phyloP scores from a whole-genome alignment of 2,797 vertebrate genomes.

The Chelidonichthys spinosus region DNA sequence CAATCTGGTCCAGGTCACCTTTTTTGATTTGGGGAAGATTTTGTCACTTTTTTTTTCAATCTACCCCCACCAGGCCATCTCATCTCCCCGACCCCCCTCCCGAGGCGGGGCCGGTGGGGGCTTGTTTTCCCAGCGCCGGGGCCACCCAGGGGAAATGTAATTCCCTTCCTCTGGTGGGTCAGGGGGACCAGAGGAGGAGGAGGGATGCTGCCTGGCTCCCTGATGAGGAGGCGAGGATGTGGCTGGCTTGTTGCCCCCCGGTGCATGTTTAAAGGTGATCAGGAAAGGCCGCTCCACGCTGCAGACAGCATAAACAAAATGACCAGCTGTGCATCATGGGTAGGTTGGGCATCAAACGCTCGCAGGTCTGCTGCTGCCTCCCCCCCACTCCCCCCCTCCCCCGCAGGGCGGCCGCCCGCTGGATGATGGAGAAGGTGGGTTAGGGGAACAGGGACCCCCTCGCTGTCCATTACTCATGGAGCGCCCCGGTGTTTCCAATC shows the following conservation, averaged over 20 bases:
- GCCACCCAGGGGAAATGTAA: slow-evolving; percentile 78
- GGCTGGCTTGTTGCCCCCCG: slow-evolving; percentile 46
- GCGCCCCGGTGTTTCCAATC: slow-evolving; percentile 77
- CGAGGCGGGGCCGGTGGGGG: slow-evolving; percentile 65
- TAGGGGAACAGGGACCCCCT: slow-evolving; percentile 50
- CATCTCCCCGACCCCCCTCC: slow-evolving; percentile 36
- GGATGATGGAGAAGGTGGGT: slow-evolving; percentile 56
- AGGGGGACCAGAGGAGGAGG: slow-evolving; percentile 38
- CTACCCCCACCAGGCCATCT: slow-evolving; percentile 68
- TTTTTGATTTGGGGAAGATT: slow-evolving; percentile 75
- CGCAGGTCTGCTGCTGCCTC: slow-evolving; percentile 10
- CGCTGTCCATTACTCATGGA: slow-evolving; percentile 71
- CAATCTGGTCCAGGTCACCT: slow-evolving; percentile 80
- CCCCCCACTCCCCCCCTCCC: slow-evolving; percentile 36
- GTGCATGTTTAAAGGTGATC: slow-evolving; percentile 74
- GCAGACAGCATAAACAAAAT: slow-evolving; percentile 73
- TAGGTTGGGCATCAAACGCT: slow-evolving; percentile 61
- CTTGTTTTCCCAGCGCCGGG: slow-evolving; percentile 58
- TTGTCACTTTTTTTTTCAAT: slow-evolving; percentile 76
- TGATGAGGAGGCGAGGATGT: slow-evolving; percentile 65
- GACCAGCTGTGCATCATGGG: slow-evolving; percentile 62
- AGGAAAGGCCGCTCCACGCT: slow-evolving; percentile 43
- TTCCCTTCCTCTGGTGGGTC: slow-evolving; percentile 68
- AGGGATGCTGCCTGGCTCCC: slow-evolving; percentile 48
- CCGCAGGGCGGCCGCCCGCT: slow-evolving; percentile 42